Conservation (phyloP, 2,797 vertebrate genomes). For the Xenops minutus region DNA sequence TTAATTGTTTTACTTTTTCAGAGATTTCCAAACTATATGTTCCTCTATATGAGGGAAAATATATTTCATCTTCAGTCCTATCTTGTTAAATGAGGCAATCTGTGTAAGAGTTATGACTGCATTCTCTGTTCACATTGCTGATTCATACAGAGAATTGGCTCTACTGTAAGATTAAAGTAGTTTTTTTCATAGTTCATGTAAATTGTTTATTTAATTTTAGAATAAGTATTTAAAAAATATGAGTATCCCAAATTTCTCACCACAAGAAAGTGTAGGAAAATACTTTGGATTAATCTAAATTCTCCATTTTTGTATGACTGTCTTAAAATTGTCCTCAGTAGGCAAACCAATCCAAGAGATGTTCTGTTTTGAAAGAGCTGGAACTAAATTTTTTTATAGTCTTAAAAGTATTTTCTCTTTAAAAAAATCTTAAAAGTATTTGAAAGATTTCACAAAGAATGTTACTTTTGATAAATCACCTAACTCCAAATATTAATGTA, state of each 20-base stretch:
- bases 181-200: not conserved
- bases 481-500: not conserved
- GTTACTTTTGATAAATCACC: not conserved
- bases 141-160: not conserved
- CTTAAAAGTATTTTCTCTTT: not conserved
- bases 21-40: constrained; percentile 16
- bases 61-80: constrained; percentile 49
- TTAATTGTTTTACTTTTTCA: constrained; percentile 44
- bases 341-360: not conserved
- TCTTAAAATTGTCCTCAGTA: not conserved
- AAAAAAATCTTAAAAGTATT: not conserved
- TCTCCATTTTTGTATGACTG: not conserved
- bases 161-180: not conserved
- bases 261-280: not conserved
- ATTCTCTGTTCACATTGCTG: not conserved
- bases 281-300: not conserved
- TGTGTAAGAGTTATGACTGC: not conserved
- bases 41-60: constrained; percentile 2
- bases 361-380: not conserved
- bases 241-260: not conserved
- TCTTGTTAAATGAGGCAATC: constrained; percentile 49
- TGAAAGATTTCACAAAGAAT: not conserved
- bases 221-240: not conserved
- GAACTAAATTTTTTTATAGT: not conserved
- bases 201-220: not conserved